These are phyloP conservation scores for Sebastes kiyomatsui DNA, from an alignment of 2,797 vertebrate genomes.

Conservation along the genomic window DNA sequence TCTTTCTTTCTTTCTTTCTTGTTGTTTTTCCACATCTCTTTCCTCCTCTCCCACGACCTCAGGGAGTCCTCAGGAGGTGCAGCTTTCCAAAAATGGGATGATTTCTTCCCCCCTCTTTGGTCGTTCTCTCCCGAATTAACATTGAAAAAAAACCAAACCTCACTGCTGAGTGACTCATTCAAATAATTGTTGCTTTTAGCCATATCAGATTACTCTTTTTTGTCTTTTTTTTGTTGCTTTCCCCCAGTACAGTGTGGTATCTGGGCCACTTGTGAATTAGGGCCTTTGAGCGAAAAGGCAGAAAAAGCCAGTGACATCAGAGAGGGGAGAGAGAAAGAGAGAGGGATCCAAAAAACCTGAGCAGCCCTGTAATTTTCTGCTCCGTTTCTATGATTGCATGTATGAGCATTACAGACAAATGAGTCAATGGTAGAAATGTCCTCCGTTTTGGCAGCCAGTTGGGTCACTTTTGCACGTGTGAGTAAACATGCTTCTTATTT, in stretches of 20 bases:
- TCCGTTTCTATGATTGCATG: constrained; percentile 44
- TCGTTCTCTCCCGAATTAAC: constrained; percentile 58
- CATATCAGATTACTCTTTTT: constrained; percentile 74
- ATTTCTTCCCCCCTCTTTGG: neutral
- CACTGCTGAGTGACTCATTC: constrained; percentile 75
- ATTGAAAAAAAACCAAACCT: constrained; percentile 55
- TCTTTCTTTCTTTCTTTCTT: neutral
- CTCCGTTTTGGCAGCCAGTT: neutral
- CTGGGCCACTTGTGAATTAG: constrained; percentile 76
- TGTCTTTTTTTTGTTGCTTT: constrained; percentile 47
- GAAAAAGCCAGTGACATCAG: constrained; percentile 60
- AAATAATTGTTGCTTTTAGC: constrained; percentile 81
- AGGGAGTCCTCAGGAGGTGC: constrained; percentile 55
- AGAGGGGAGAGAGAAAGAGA: constrained; percentile 12
- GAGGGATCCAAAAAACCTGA: constrained; percentile 45
- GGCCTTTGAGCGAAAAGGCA: constrained; percentile 59
- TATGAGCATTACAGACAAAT: constrained; percentile 37
- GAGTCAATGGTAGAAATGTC: constrained; percentile 22
- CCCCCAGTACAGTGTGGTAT: constrained; percentile 58
- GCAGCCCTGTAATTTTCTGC: constrained; percentile 63
- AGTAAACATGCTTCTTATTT: neutral
- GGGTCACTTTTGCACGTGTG: constrained; percentile 13
- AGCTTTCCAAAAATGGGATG: constrained; percentile 60
- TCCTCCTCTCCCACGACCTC: constrained; percentile 69
- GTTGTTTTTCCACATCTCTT: constrained; percentile 15